phyloP scores from a whole-genome alignment of 2,888 invertebrate genomes.

The Pseudanteris insignis region DNA sequence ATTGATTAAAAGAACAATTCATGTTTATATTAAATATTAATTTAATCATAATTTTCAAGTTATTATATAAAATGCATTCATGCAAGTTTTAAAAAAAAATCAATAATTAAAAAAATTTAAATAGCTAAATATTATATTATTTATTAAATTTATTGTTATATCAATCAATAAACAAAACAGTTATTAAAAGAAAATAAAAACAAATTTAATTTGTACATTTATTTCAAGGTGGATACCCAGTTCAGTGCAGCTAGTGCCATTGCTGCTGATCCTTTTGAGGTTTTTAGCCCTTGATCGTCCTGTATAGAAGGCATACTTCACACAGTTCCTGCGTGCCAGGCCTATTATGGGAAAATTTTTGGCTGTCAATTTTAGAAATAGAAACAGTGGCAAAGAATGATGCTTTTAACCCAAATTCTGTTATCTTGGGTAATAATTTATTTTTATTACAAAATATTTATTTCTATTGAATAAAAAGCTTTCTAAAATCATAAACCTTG shows the following conservation, averaged over 20 bases:
- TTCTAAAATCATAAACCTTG: no score
- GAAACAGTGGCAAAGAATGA: conserved; percentile 17
- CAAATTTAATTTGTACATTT: conserved; percentile 32
- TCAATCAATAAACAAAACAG: no score
- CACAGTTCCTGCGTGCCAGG: conserved; percentile 22
- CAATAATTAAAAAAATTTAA: no score
- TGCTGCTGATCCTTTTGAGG: conserved; percentile 23
- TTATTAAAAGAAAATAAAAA: no score
- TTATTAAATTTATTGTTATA: no score
- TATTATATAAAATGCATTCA: no score
- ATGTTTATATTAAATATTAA: no score
- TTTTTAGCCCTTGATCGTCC: conserved; percentile 23
- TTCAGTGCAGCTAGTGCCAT: conserved; percentile 27
- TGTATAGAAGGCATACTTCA: conserved; percentile 13
- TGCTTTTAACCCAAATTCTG: conserved; percentile 15
- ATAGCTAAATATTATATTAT: no score
- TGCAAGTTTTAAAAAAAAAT: no score
- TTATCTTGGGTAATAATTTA: conserved; percentile 23
- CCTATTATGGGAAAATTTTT: conserved; percentile 11
- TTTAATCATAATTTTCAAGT: no score
- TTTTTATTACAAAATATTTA: conserved; percentile 8
- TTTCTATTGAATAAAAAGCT: no score
- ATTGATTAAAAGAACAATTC: no score
- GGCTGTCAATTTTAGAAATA: conserved; percentile 18
- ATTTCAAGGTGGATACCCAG: conserved; percentile 38